phyloP scores from a whole-genome alignment of 2,113 vertebrate species.

The Phylloscopus trochilus region DNA sequence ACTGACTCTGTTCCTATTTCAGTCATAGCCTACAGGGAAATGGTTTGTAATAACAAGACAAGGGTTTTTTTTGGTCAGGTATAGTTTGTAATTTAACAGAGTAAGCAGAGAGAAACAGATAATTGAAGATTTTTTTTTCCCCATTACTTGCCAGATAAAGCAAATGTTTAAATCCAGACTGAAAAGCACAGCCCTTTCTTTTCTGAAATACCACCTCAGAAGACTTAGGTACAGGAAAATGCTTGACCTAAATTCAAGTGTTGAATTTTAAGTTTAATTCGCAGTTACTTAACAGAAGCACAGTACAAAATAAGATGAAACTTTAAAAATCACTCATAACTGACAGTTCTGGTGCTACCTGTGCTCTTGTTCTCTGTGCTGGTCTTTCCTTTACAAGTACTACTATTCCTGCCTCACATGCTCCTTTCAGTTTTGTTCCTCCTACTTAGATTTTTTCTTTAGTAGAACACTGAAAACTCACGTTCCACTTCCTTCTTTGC shows the following conservation, averaged over 20 bases:
- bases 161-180: not conserved
- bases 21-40: not conserved
- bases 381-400: not conserved
- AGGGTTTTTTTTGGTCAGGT: not conserved
- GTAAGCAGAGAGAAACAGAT: not conserved
- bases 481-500: not conserved
- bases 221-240: not conserved
- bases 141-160: not conserved
- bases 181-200: not conserved
- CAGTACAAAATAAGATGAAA: not conserved
- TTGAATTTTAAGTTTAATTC: not conserved
- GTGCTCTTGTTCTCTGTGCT: not conserved
- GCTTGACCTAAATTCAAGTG: not conserved
- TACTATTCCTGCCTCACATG: not conserved
- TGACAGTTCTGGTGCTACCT: not conserved
- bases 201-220: not conserved
- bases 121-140: not conserved
- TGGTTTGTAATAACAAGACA: not conserved
- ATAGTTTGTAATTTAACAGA: not conserved
- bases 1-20: not conserved
- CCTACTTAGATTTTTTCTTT: not conserved
- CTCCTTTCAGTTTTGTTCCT: not conserved
- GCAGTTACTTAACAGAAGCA: not conserved
- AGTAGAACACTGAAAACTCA: not conserved
- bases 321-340: not conserved